Evolutionary conservation across 2,797 vertebrate genomes (phyloP), one percentile per base, ranked within the genome.

Genomic region (Parambassis ranga): DNA sequence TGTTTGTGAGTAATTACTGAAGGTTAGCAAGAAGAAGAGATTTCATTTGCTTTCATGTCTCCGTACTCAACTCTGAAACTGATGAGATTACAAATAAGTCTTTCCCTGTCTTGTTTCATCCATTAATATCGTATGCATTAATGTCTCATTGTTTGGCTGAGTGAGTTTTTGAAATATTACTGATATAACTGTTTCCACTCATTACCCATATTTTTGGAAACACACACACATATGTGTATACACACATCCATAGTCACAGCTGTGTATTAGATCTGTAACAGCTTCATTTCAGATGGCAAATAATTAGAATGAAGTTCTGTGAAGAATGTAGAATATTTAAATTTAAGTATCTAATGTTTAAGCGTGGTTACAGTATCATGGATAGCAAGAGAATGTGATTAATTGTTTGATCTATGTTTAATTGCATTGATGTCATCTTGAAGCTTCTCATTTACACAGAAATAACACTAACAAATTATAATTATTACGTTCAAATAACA

Each of bases 11-110:
- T 48, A 74, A 78, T 76, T 62, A 19, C 42, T 35, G 37, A n/a
- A 16, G 33, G 51, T 71, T 66, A 46, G 36, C 53, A 37, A 62
- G 42, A 35, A 38, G 51, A 44, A 39, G 37, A 38, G 26, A 76
- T 61, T 67, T 81, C 24, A 65, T 77, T 78, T 57, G 41, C 65
- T 61, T 59, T 70, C 58, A 37, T 42, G 47, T 65, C 66, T 50
- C 59, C 23, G 10, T 24, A 30, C 31, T 53, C 61, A 50, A 68
- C 33, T 78, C 16, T 42, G 42, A 73, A 82, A 86, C 49, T 72
- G 42, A 86, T 72, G 59, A 61, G 60, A 79, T 78, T 73, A 72
- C 65, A 73, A 79, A 79, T 84, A 65, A 51, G 37, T 59, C 47
- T 22, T 30, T 61, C 47, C 71, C 48, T 43, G 36, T 55, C 51